These are phyloP conservation scores for Gorsachius goisagi DNA, from an alignment of 2,113 vertebrate genomes.

Conservation along the genomic window DNA sequence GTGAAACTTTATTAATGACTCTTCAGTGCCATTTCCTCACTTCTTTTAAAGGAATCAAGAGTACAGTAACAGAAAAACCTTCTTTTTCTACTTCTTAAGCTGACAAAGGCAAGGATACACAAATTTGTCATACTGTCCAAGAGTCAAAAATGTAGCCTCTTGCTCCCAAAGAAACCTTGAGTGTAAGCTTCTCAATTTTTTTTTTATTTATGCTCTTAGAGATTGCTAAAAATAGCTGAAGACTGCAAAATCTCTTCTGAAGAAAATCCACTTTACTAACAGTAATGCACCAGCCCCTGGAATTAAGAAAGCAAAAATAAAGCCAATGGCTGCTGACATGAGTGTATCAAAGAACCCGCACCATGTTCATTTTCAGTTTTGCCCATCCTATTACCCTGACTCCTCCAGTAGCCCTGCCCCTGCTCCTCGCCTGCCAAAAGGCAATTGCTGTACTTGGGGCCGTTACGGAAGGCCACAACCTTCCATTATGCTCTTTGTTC, in stretches of 20 bases:
- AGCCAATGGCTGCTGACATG: not conserved
- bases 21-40: not conserved
- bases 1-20: not conserved
- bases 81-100: not conserved
- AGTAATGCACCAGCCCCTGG: not conserved
- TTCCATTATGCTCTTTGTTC: not conserved
- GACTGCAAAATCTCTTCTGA: not conserved
- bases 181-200: not conserved
- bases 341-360: not conserved
- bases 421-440: not conserved
- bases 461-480: not conserved
- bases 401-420: not conserved
- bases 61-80: not conserved
- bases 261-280: not conserved
- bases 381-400: no score
- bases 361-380: no score
- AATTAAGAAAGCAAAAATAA: not conserved
- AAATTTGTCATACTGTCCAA: not conserved
- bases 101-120: not conserved
- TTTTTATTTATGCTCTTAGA: not conserved
- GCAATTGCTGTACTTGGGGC: no score
- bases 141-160: not conserved
- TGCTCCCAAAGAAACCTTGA: not conserved
- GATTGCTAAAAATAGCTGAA: not conserved
- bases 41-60: not conserved